A percentile compares a stretch with the other conserved stretches of the same genome.
Evolutionary conservation across 92 coral and sea anemone species (phyloP).

Genomic region (Bergia puertoricense): DNA sequence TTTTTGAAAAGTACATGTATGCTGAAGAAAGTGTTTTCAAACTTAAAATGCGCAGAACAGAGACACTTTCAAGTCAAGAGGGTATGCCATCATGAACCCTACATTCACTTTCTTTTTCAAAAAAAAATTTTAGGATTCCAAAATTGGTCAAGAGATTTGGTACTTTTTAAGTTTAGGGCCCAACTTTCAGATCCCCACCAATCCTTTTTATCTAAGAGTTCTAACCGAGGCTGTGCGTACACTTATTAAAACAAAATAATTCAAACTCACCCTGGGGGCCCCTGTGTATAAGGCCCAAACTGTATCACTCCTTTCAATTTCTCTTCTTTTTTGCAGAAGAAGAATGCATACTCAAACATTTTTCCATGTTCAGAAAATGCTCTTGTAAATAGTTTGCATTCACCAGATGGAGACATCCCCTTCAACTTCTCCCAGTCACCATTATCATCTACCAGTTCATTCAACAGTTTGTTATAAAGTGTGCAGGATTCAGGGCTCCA

Average conservation of each 20-base stretch:
- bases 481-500: constrained; percentile 63
- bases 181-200: too few species aligned
- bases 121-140: too few species aligned
- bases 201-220: too few species aligned
- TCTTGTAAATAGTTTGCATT: constrained; percentile 56
- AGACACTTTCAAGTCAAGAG: too few species aligned
- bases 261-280: constrained; percentile 72
- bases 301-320: constrained; percentile 76
- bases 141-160: too few species aligned
- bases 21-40: too few species aligned
- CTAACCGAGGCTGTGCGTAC: neutral
- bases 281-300: constrained; percentile 82
- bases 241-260: neutral
- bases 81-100: too few species aligned
- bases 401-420: constrained; percentile 40
- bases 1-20: too few species aligned
- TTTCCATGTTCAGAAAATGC: constrained; percentile 66
- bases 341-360: constrained; percentile 71
- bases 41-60: too few species aligned
- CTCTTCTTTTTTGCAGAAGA: constrained; percentile 57
- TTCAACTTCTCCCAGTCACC: constrained; percentile 63
- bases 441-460: constrained; percentile 48
- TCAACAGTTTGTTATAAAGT: constrained; percentile 61
- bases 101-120: too few species aligned
- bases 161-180: too few species aligned